Evolutionary conservation across 2,888 invertebrate species (phyloP).

Genomic region (Rugalucina vietnamica): DNA sequence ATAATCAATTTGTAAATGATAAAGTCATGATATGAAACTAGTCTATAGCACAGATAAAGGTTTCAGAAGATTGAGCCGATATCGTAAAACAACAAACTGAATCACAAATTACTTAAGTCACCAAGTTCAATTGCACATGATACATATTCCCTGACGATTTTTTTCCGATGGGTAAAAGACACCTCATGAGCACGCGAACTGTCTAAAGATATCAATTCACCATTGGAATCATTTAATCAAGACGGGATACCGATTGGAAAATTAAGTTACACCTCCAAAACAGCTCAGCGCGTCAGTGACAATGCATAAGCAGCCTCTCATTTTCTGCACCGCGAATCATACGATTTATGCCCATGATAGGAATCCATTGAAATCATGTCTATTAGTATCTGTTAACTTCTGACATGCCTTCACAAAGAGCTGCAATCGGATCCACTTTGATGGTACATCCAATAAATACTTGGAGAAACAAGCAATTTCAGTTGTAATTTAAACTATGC

Average conservation of each 20-base stretch:
- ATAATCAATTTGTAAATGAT: neutral
- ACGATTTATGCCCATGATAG: conserved; percentile 33
- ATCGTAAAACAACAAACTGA: neutral
- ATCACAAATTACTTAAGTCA: conserved; percentile 8
- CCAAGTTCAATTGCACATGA: neutral
- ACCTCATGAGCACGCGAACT: neutral
- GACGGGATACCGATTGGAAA: conserved; percentile 50
- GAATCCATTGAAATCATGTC: conserved; percentile 20
- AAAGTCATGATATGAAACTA: neutral
- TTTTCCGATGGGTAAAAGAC: neutral
- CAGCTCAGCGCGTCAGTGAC: conserved; percentile 27
- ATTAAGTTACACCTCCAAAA: conserved; percentile 45
- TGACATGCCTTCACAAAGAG: conserved; percentile 7
- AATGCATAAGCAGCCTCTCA: conserved; percentile 39
- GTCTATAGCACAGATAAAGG: conserved; percentile 4
- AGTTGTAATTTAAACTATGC: conserved; percentile 18
- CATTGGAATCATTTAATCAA: neutral
- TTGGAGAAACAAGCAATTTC: conserved; percentile 14
- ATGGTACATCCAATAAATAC: conserved; percentile 19
- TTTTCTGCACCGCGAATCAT: conserved; percentile 46
- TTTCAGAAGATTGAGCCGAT: neutral
- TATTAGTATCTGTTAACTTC: conserved; percentile 17
- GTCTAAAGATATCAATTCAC: conserved; percentile 16
- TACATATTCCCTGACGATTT: neutral
- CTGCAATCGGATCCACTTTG: conserved; percentile 16